Conservation (phyloP, 2,797 vertebrate genomes). For the Eulemur rubriventer region DNA sequence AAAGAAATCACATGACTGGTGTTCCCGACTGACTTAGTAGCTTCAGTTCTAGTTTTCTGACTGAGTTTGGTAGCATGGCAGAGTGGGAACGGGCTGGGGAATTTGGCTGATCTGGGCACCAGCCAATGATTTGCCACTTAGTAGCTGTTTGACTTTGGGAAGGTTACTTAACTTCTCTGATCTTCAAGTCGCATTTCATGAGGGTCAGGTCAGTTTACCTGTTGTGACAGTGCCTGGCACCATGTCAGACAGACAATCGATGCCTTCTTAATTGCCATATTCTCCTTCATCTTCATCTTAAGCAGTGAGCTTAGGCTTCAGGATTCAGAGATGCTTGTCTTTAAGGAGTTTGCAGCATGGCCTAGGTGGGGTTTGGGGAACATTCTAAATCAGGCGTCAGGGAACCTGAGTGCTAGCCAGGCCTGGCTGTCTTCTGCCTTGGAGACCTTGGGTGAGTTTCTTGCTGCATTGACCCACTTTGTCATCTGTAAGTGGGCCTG, state of each 20-base stretch:
- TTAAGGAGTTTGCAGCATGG: neutral
- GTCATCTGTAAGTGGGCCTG: slow-evolving; percentile 4
- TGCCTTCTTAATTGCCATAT: neutral
- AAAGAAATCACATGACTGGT: neutral
- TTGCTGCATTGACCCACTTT: slow-evolving; percentile 16
- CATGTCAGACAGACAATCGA: rapidly evolving
- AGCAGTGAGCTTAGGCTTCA: neutral
- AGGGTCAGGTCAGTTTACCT: neutral
- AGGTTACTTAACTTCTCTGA: slow-evolving; percentile 14
- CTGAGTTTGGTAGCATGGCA: neutral
- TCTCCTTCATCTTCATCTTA: neutral
- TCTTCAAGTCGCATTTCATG: neutral
- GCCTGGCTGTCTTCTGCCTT: neutral
- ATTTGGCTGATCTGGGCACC: neutral
- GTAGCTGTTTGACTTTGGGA: neutral
- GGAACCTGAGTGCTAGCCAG: neutral
- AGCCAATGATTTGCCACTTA: neutral
- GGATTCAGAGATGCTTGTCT: neutral
- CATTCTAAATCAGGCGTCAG: neutral
- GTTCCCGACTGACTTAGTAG: neutral
- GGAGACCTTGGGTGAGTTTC: neutral
- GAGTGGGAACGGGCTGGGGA: neutral
- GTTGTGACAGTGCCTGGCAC: neutral
- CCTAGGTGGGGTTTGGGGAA: neutral
- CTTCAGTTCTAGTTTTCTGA: neutral